A percentile compares a stretch with the other conserved stretches of the same genome.
phyloP scores from a whole-genome alignment of 2,113 vertebrate genomes.

The Aix galericulata region DNA sequence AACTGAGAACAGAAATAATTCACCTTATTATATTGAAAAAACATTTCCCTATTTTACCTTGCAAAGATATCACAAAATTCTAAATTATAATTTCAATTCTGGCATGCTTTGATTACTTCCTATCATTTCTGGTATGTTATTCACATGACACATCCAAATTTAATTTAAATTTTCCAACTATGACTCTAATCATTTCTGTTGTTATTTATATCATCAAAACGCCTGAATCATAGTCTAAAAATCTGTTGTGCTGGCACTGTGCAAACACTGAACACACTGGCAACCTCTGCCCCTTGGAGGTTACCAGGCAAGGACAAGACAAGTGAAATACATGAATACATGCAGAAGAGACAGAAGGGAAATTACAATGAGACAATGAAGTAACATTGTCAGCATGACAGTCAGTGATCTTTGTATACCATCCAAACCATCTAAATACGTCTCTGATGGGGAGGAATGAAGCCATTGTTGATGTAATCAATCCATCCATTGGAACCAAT shows the following conservation, averaged over 20 bases:
- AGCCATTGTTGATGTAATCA: neutral
- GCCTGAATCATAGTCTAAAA: neutral
- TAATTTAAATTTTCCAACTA: neutral
- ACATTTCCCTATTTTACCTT: neutral
- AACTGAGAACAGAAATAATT: neutral
- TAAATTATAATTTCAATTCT: neutral
- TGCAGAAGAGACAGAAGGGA: neutral
- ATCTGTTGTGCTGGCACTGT: neutral
- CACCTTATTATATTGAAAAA: neutral
- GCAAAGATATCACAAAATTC: neutral
- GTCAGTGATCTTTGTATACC: conserved; percentile 2
- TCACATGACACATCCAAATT: neutral
- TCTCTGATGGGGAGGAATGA: conserved; percentile 6
- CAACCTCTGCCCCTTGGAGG: conserved; percentile 1
- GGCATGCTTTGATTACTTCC: neutral
- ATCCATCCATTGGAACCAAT: neutral
- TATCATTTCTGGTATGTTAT: neutral
- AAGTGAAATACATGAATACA: conserved; percentile 36
- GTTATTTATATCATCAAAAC: neutral
- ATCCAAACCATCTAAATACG: neutral
- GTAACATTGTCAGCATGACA: conserved; percentile 1
- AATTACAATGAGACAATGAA: conserved; percentile 38
- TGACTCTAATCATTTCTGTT: neutral
- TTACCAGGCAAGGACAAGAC: conserved; percentile 40
- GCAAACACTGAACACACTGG: conserved; percentile 13